These are phyloP conservation scores for Crypturellus undulatus DNA, from an alignment of 2,113 vertebrate species.

Conservation along the genomic window DNA sequence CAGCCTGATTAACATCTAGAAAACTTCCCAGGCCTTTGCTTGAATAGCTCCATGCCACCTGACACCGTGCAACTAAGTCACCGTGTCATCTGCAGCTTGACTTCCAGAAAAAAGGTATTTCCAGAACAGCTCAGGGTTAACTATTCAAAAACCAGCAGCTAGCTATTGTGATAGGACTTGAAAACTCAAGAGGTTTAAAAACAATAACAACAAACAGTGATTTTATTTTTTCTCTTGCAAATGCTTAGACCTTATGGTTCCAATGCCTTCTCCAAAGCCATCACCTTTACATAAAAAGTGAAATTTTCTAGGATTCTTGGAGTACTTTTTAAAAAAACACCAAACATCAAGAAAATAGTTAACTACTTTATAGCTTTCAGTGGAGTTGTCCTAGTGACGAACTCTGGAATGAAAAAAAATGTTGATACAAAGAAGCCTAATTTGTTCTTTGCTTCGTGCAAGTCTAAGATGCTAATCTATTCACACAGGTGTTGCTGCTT, in stretches of 20 bases:
- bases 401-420: fast-evolving
- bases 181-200: neutral
- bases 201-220: neutral
- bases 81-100: neutral
- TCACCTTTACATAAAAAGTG: neutral
- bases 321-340: neutral
- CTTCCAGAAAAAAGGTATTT: neutral
- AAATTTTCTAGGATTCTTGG: neutral
- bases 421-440: neutral
- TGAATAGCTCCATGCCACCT: neutral
- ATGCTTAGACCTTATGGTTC: neutral
- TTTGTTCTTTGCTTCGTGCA: neutral
- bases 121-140: neutral
- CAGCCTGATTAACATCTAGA: neutral
- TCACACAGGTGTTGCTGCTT: neutral
- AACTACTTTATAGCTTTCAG: neutral
- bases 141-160: neutral
- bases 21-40: neutral
- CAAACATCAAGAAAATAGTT: neutral
- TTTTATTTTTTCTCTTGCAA: neutral
- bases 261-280: neutral
- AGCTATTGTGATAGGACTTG: neutral
- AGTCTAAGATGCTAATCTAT: neutral
- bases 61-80: neutral
- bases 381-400: neutral